Percentiles rank a stretch among this genome's conserved stretches.
These are phyloP conservation scores for Villa cingulata DNA, from an alignment of 2,888 invertebrate genomes.

Conservation along the genomic window DNA sequence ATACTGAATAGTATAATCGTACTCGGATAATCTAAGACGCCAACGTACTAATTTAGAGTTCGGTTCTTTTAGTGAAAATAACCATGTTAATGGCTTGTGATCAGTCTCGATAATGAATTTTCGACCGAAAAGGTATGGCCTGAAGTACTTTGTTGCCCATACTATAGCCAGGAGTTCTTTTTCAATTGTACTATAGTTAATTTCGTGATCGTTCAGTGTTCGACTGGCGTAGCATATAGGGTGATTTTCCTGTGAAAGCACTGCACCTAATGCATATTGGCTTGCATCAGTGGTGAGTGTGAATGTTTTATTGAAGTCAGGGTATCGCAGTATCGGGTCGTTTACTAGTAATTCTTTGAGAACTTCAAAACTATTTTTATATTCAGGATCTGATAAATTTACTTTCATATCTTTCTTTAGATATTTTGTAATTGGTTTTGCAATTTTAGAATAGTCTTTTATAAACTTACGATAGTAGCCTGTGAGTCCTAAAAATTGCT, in stretches of 20 bases:
- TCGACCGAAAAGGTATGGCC: neutral
- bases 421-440: constrained; percentile 4
- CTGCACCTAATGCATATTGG: constrained; percentile 6
- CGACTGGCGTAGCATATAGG: constrained; percentile 2
- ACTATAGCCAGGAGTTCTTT: constrained; percentile 6
- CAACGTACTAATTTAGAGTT: constrained; percentile 21
- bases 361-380: neutral
- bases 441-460: constrained; percentile 23
- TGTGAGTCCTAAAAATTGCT: constrained; percentile 8
- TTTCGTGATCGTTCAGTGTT: constrained; percentile 2
- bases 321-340: constrained; percentile 6
- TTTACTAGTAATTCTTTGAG: constrained; percentile 4
- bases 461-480: constrained; percentile 18
- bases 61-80: constrained; percentile 8
- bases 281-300: constrained; percentile 5
- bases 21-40: constrained; percentile 22
- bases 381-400: constrained; percentile 7
- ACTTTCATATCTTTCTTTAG: constrained; percentile 9
- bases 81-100: neutral
- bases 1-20: constrained; percentile 13
- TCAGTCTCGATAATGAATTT: neutral
- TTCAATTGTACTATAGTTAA: constrained; percentile 3
- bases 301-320: constrained; percentile 7
- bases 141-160: constrained; percentile 5
- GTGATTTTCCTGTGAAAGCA: constrained; percentile 3